Base-by-base conservation (phyloP, 1,140 invertebrate genomes). In the Meloidogyne chitwoodi region DNA sequence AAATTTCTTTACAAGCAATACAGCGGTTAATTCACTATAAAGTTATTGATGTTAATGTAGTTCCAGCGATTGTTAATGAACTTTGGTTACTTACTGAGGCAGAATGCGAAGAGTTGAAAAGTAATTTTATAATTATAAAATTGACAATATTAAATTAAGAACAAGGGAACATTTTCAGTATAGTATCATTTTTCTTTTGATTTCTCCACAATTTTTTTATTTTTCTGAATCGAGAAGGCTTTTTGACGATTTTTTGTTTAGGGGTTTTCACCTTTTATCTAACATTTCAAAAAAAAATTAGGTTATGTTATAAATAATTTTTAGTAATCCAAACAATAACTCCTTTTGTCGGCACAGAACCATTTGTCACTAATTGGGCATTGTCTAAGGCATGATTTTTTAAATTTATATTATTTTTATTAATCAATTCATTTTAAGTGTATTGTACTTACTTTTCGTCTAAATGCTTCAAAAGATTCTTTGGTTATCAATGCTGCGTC, bases 401-500 rank as follows among this genome's bases (percentile, higher is more conserved):
- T 41, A 10, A n/a, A 16, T 41, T 56, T 71, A 48, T 56, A 22
- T 62, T 72, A 16, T 24, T 61, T 63, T 41, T 22, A 34, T 63
- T 44, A 38, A n/a, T n/a, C n/a, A n/a, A 38, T 1, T 34, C n/a
- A 6, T 11, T 90, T 90, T 67, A 87, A 96, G 92, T 94, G 94
- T 77, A 90, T 98, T 83, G 95, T 97, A 24, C 89, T 98, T 74
- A 97, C 95, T 89, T 95, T 98, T 88, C 91, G 94, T 11, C 91
- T 98, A 77, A 94, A 98, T 88, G 94, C 95, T 84, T 92, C 93
- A 10, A 94, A 96, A 90, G 92, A 98, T 90, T 91, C 92, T 27
- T 94, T 93, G 73, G 95, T 94, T 62, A 93, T 94, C 34, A 98
- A 98, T 87, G 96, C 95, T 63, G 95, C 96, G 3, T 94, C 94